Base-by-base conservation (phyloP, 2,888 invertebrate genomes). In the Odontothrips loti region DNA sequence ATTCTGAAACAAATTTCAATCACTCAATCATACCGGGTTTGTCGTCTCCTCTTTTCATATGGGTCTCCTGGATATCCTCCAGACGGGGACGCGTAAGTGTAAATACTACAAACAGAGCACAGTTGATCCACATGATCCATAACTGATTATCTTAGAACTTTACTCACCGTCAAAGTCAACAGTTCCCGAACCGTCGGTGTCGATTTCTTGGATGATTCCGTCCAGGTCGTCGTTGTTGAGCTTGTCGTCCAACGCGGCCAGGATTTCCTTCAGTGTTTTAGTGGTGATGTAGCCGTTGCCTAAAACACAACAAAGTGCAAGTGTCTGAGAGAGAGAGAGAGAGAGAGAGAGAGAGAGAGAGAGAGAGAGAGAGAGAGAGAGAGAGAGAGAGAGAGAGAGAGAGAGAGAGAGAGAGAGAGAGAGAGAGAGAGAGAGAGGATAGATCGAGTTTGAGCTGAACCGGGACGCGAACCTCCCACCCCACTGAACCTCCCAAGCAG, bases 101-200 rank as follows among this genome's bases (percentile, higher is more conserved):
- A 10, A 17, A 6, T 10, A 17, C 12, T 51, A 6, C 20, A 6
- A 51, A 12, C 51, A 51, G 51, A 51, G 12, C 20, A 51, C 51
- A 12, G 12, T 48, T 9, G 48, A 51, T 51, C 20, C 1, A 12
- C 2, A 10, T 2, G 51, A 6, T 17, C 51, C 12, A 51, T 20
- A 51, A 51, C 2, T 48, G 48, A 48, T 17, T 51, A 17, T 51
- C 51, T 51, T 2, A 51, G 1, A n/a, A 10, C 34, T 2, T 43
- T 43, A 85, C 87, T 87, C 89, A 97, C 97, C 98, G 90, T 99
- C 98, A 88, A 99, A 99, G 89, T 99, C 99, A 84, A 99, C 98
- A 84, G 98, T 99, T 86, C 98, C 98, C 84, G 97, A 97, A 81
- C 98, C 98, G 88, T 98, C 98, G 83, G 97, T 97, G 89, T 98